A percentile compares a stretch with the other conserved stretches of the same genome.
phyloP scores from a whole-genome alignment of 2,888 invertebrate genomes.

The Nasonovia ribisnigri region DNA sequence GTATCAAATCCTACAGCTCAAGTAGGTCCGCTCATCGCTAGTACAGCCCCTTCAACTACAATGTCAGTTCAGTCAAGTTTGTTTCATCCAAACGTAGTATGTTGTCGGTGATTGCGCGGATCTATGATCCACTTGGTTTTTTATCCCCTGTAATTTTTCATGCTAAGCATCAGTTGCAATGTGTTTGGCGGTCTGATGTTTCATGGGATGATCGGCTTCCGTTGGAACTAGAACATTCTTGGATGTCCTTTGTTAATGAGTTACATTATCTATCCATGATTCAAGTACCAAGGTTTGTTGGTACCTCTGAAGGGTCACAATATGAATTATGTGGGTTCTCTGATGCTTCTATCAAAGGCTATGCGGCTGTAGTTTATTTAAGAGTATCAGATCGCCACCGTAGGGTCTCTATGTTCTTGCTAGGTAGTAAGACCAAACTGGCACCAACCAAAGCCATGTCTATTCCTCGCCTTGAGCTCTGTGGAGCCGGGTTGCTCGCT shows the following conservation, averaged over 20 bases:
- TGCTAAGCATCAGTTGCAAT: too few species aligned
- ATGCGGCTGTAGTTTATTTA: not conserved
- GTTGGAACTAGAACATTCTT: too few species aligned
- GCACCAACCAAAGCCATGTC: conserved; percentile 68
- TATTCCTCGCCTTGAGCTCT: conserved; percentile 68
- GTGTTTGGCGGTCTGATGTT: too few species aligned
- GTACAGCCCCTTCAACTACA: too few species aligned
- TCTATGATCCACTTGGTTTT: too few species aligned
- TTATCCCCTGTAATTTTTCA: too few species aligned
- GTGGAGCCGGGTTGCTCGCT: conserved; percentile 67
- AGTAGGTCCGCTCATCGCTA: too few species aligned
- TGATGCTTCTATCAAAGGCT: not conserved
- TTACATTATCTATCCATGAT: not conserved
- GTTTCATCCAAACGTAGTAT: too few species aligned
- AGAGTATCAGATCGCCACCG: not conserved
- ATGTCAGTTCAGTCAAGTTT: too few species aligned
- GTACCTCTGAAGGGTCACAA: not conserved
- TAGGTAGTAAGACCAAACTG: conserved; percentile 68
- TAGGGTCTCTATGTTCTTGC: conserved; percentile 29
- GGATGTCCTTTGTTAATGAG: not conserved
- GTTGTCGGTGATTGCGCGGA: too few species aligned
- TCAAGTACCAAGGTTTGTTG: not conserved
- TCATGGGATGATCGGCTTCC: too few species aligned
- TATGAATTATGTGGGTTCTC: not conserved
- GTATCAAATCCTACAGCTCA: too few species aligned